Percentiles rank a stretch among this genome's conserved stretches.
These are phyloP conservation scores for Crotalus helleri DNA, from an alignment of 2,113 vertebrate genomes.

Conservation along the genomic window DNA sequence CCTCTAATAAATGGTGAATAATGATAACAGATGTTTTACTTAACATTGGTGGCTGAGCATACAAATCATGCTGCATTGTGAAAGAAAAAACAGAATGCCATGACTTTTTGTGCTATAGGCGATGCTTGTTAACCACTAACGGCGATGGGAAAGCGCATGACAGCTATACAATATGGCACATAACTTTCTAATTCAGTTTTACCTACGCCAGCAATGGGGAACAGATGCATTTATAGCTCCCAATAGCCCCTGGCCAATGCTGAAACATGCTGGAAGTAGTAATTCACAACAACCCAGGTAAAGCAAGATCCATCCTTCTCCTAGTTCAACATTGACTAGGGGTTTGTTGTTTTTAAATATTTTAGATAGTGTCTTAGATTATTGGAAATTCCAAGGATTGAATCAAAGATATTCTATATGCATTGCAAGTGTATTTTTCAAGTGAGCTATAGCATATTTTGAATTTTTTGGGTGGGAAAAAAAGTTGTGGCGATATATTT, in stretches of 20 bases:
- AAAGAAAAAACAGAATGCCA: not conserved
- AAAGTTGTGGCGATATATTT: not conserved
- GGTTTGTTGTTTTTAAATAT: not conserved
- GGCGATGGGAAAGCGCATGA: not conserved
- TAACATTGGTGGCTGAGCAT: not conserved
- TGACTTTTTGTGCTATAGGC: not conserved
- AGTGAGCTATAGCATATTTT: not conserved
- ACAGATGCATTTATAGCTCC: not conserved
- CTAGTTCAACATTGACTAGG: not conserved
- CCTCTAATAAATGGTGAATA: not conserved
- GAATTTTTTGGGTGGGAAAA: rapidly evolving
- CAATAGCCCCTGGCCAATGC: not conserved
- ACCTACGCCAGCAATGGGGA: not conserved
- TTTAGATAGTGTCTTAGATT: not conserved
- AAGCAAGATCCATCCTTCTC: not conserved
- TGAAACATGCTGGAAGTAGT: not conserved
- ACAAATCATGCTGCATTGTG: not conserved
- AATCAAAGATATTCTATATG: not conserved
- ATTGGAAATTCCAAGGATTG: not conserved
- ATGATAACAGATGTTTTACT: not conserved
- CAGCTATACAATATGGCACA: not conserved
- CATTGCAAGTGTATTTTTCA: not conserved
- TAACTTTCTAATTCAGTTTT: not conserved
- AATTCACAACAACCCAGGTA: not conserved
- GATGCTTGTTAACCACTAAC: not conserved